Conservation (phyloP, 2,888 invertebrate species). For the Scrobipalpa costella region DNA sequence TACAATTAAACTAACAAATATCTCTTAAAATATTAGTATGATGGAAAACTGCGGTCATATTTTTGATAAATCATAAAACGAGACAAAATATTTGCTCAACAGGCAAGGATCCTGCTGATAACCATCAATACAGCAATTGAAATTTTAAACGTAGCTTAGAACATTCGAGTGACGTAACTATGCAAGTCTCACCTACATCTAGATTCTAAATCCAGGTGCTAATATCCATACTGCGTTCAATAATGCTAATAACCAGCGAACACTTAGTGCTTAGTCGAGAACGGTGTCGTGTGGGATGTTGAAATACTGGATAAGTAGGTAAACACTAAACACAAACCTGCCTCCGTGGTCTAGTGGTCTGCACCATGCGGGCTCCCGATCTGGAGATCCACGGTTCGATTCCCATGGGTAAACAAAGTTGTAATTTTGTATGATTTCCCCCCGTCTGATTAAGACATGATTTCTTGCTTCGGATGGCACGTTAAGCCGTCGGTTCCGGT, state of each 20-base stretch:
- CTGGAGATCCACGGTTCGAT: too few relatives aligned
- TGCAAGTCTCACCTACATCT: conserved; percentile 21
- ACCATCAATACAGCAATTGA: not conserved
- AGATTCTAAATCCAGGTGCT: conserved; percentile 20
- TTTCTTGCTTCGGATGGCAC: too few relatives aligned
- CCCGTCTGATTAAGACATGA: too few relatives aligned
- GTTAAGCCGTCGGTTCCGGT: too few relatives aligned
- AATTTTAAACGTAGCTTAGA: conserved; percentile 1
- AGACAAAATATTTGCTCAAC: conserved; percentile 12
- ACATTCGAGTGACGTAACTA: conserved; percentile 12
- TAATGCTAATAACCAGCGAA: conserved; percentile 39
- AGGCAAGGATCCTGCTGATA: conserved; percentile 1
- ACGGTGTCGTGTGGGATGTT: conserved; percentile 29
- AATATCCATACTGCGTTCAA: conserved; percentile 17
- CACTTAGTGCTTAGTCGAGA: conserved; percentile 36
- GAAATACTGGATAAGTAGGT: conserved; percentile 26
- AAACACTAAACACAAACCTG: conserved; percentile 10
- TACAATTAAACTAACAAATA: too few relatives aligned
- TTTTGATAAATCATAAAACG: conserved; percentile 11
- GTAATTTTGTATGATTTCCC: too few relatives aligned
- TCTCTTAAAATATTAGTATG: too few relatives aligned
- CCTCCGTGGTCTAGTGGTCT: too few relatives aligned
- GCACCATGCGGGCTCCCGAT: too few relatives aligned
- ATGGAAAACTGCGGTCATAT: not conserved
- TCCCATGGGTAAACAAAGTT: too few relatives aligned